A percentile compares a stretch with the other conserved stretches of the same genome.
phyloP scores from a whole-genome alignment of 2,888 invertebrate species.

The Pammene aurita region DNA sequence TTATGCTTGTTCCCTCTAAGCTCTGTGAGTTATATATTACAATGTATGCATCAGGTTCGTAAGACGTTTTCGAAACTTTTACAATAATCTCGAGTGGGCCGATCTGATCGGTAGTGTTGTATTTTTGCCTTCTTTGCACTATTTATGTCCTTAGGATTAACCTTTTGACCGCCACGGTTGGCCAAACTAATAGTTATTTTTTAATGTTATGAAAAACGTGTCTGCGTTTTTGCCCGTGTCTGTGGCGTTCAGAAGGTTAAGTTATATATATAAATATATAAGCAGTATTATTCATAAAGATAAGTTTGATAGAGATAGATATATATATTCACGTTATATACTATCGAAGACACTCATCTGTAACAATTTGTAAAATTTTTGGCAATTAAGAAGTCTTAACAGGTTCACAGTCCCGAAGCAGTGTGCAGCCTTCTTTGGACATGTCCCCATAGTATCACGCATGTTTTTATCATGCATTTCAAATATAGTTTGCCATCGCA shows the following conservation, averaged over 20 bases:
- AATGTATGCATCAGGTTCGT: not conserved
- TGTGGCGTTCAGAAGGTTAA: not conserved
- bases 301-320: slow-evolving; percentile 22
- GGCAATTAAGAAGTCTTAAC: no score
- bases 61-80: slow-evolving; percentile 32
- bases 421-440: no score
- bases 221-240: not conserved
- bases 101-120: slow-evolving; percentile 4
- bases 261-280: slow-evolving; percentile 13
- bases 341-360: not conserved
- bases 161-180: slow-evolving; percentile 16
- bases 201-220: not conserved
- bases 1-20: slow-evolving; percentile 26
- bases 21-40: slow-evolving; percentile 12
- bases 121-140: slow-evolving; percentile 36
- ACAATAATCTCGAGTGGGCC: slow-evolving; percentile 16
- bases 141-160: slow-evolving; percentile 16
- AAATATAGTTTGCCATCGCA: no score
- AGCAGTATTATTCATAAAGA: slow-evolving; percentile 33
- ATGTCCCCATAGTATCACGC: no score
- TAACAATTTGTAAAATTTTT: no score
- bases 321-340: slow-evolving; percentile 17
- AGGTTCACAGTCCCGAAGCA: no score
- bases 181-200: not conserved
- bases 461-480: no score